These are phyloP conservation scores for Clarias fuscus DNA, from an alignment of 2,797 vertebrate species.

Conservation along the genomic window DNA sequence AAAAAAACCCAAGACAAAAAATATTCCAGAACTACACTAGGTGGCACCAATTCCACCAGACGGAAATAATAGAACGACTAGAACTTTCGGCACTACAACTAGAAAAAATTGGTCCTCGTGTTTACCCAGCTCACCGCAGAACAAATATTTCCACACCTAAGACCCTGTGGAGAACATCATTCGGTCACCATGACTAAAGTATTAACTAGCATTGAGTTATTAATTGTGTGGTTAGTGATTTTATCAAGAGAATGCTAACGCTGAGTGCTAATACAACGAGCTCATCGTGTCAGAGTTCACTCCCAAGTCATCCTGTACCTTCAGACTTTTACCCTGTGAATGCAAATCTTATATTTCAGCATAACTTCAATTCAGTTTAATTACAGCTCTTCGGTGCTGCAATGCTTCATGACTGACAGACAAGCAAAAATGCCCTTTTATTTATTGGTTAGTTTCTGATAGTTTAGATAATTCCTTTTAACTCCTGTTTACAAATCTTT, in stretches of 20 bases:
- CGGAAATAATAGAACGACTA: not conserved
- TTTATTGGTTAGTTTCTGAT: not conserved
- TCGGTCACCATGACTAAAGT: not conserved
- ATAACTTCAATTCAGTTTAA: not conserved
- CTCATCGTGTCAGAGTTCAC: not conserved
- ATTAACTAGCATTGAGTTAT: not conserved
- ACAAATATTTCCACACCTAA: not conserved
- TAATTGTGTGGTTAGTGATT: not conserved
- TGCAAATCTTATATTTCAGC: not conserved
- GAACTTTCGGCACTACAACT: not conserved
- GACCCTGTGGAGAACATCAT: not conserved
- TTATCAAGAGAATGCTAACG: not conserved
- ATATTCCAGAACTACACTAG: slow-evolving; percentile 18
- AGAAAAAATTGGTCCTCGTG: not conserved
- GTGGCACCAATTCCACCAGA: slow-evolving; percentile 10
- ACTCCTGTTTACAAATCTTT: not conserved
- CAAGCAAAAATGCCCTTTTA: not conserved
- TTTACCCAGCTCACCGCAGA: not conserved
- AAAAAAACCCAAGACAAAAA: too few species aligned
- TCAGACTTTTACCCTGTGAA: not conserved
- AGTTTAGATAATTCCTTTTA: not conserved
- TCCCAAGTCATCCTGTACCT: not conserved
- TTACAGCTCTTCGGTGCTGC: too few species aligned
- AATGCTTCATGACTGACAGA: not conserved
- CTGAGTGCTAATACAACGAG: too few species aligned